These are phyloP conservation scores for Odontamblyopus rebecca DNA, from an alignment of 2,797 vertebrate species.

Conservation along the genomic window DNA sequence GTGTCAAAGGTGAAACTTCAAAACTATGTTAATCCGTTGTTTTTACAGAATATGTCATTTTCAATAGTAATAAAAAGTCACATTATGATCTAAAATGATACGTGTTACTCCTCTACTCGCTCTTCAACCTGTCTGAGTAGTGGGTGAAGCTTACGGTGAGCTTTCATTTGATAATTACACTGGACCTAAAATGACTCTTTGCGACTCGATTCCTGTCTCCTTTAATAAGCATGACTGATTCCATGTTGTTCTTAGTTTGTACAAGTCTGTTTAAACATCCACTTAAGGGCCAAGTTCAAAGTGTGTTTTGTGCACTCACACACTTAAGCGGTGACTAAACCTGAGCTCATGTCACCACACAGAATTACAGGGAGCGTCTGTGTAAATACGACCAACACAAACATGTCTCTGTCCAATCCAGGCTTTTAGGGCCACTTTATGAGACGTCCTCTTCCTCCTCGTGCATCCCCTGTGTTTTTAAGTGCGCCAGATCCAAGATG, in stretches of 20 bases:
- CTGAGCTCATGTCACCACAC: background rate
- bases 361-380: conserved; percentile 26
- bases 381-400: conserved; percentile 42
- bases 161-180: background rate
- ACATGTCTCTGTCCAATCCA: conserved; percentile 28
- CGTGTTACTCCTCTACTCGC: too few species aligned
- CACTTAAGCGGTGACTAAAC: conserved; percentile 34
- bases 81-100: too few species aligned
- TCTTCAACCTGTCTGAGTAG: background rate
- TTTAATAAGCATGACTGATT: background rate
- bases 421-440: conserved; percentile 46
- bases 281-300: conserved; percentile 5
- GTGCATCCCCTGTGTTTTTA: conserved; percentile 42
- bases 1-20: too few species aligned
- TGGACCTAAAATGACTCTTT: background rate
- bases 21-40: too few species aligned
- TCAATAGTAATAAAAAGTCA: too few species aligned
- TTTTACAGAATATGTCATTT: too few species aligned
- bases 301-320: background rate
- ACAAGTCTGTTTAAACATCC: background rate
- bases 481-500: conserved; percentile 62
- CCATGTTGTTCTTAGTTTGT: background rate
- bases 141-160: background rate
- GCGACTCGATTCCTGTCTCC: background rate
- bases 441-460: conserved; percentile 25